These are phyloP conservation scores for Trogon melanurus DNA, from an alignment of 2,113 vertebrate species.

Conservation along the genomic window DNA sequence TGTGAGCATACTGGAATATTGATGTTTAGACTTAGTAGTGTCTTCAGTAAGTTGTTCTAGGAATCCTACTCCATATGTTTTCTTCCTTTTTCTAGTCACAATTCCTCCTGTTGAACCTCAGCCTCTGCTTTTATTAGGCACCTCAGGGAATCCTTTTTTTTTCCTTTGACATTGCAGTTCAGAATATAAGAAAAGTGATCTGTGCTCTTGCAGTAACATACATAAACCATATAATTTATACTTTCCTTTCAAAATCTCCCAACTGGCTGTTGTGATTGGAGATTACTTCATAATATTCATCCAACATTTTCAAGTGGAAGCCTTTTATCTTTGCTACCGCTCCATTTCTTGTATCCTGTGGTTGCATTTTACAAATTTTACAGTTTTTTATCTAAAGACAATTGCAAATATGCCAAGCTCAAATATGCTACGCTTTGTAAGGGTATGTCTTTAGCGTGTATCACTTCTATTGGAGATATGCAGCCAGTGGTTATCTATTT, in stretches of 20 bases:
- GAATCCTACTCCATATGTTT: not conserved
- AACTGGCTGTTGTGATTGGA: not conserved
- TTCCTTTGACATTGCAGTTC: not conserved
- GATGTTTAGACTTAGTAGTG: constrained; percentile 7
- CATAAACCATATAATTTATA: not conserved
- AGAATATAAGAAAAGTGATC: not conserved
- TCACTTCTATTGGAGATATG: not conserved
- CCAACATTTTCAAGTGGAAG: not conserved
- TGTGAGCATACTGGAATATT: constrained; percentile 25
- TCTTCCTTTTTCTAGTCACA: not conserved
- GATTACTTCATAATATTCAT: not conserved
- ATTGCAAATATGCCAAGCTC: not conserved
- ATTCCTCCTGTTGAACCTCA: not conserved
- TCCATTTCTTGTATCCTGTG: not conserved
- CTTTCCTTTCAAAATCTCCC: not conserved
- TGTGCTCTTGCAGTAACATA: not conserved
- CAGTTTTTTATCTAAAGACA: not conserved
- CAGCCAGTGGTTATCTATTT: not conserved
- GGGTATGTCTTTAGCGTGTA: not conserved
- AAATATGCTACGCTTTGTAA: not conserved
- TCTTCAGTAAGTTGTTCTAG: not conserved
- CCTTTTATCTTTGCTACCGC: not conserved
- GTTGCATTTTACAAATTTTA: not conserved
- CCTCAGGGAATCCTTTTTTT: not conserved
- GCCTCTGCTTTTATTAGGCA: not conserved